phyloP scores from a whole-genome alignment of 2,797 vertebrate genomes.

The Petrocephalus sullivani region DNA sequence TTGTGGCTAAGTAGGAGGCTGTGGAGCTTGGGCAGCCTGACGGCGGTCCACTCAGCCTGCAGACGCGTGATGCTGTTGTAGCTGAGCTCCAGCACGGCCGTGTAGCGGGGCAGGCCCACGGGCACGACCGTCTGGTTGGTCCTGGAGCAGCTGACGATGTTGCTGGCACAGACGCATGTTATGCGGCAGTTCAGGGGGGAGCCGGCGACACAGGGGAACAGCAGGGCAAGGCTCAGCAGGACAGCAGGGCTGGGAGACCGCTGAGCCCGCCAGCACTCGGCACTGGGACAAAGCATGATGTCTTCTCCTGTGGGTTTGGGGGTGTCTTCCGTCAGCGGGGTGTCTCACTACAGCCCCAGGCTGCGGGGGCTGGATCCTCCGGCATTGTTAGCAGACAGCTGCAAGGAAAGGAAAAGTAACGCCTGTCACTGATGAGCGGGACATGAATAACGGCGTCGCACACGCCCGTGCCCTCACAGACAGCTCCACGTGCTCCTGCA shows the following conservation, averaged over 20 bases:
- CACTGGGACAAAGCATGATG: slow-evolving; percentile 47
- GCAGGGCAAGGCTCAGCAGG: slow-evolving; percentile 47
- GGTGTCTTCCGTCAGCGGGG: slow-evolving; percentile 44
- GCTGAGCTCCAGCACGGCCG: slow-evolving; percentile 82
- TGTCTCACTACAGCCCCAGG: slow-evolving; percentile 36
- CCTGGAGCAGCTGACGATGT: slow-evolving; percentile 93
- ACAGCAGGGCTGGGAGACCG: slow-evolving; percentile 45
- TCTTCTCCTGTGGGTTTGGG: slow-evolving; percentile 42
- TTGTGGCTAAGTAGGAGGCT: slow-evolving; percentile 89
- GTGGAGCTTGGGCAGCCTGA: slow-evolving; percentile 74
- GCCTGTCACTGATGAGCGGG: slow-evolving; percentile 20
- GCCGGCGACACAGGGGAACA: slow-evolving; percentile 45
- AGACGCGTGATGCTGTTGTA: slow-evolving; percentile 79
- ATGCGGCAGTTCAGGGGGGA: slow-evolving; percentile 68
- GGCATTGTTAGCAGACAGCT: slow-evolving; percentile 45
- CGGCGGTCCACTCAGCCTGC: slow-evolving; percentile 76
- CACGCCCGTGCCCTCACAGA: not conserved
- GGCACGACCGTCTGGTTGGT: slow-evolving; percentile 73
- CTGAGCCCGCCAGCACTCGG: slow-evolving; percentile 42
- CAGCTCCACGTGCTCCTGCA: not conserved
- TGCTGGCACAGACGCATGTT: slow-evolving; percentile 88
- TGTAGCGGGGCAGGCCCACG: slow-evolving; percentile 70
- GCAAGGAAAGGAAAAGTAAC: slow-evolving; percentile 28
- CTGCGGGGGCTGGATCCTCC: slow-evolving; percentile 25
- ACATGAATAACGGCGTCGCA: slow-evolving; percentile 17